Conservation (phyloP, 2,113 vertebrate genomes). For the Hyperopisus bebe region DNA sequence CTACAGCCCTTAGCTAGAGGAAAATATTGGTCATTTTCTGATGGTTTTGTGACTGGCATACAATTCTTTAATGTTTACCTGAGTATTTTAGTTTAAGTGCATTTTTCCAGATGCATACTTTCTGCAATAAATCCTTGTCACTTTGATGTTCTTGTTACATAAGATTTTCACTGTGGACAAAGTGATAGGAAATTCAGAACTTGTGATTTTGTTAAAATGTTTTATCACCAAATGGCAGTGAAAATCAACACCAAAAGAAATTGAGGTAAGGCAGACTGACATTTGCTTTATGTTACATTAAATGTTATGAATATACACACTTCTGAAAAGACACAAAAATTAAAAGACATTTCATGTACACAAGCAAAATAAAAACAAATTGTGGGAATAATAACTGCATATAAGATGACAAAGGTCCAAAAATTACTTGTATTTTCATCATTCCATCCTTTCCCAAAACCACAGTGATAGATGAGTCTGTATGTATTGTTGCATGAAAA, state of each 20-base stretch:
- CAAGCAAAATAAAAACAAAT: not conserved
- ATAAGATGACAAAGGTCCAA: not conserved
- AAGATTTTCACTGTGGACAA: conserved; percentile 10
- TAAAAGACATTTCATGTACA: not conserved
- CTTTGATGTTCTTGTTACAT: not conserved
- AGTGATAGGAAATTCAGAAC: conserved; percentile 10
- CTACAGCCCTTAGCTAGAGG: not conserved
- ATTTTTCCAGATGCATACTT: not conserved
- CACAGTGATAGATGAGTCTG: not conserved
- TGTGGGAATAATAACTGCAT: not conserved
- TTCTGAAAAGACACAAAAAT: not conserved
- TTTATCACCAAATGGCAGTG: not conserved
- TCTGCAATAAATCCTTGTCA: conserved; percentile 1
- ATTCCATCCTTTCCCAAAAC: not conserved
- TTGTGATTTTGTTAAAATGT: conserved; percentile 3
- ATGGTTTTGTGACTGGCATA: not conserved
- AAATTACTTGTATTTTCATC: not conserved
- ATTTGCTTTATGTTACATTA: not conserved
- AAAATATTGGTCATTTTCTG: not conserved
- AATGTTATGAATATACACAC: not conserved
- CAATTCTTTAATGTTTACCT: not conserved
- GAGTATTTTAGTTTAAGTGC: not conserved
- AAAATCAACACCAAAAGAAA: not conserved
- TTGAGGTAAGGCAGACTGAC: not conserved
- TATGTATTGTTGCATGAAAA: not conserved